Evolutionary conservation across 2,888 invertebrate species (phyloP).

Genomic region (Archips xylosteana): DNA sequence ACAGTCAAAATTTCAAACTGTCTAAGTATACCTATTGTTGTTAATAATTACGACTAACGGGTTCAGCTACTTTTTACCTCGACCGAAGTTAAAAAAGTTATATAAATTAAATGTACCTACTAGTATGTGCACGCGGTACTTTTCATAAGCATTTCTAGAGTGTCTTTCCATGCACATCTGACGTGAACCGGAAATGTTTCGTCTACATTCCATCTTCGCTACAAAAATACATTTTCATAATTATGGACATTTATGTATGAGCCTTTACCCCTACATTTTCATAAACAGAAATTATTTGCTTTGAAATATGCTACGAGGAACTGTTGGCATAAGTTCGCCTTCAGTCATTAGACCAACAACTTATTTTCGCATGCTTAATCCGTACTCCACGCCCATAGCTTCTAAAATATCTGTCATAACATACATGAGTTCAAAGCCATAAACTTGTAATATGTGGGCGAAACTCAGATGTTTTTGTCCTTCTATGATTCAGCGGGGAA

Average conservation of each 20-base stretch:
- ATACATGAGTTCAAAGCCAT: constrained; percentile 6
- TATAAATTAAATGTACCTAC: no score
- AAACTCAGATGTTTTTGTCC: constrained; percentile 29
- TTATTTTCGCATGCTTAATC: background rate
- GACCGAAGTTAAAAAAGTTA: no score
- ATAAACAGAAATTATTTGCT: background rate
- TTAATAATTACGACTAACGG: no score
- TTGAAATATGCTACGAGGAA: background rate
- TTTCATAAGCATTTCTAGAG: background rate
- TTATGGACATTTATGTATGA: background rate
- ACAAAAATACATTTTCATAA: background rate
- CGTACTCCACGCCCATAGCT: background rate
- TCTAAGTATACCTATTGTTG: no score
- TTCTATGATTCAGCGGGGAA: constrained; percentile 42
- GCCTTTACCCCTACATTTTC: background rate
- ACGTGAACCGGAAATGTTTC: background rate
- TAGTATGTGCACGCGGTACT: background rate
- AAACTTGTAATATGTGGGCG: constrained; percentile 18
- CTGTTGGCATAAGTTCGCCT: background rate
- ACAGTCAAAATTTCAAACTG: no score
- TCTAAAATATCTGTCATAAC: background rate
- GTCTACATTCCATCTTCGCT: background rate
- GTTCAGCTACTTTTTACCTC: no score
- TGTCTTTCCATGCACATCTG: background rate
- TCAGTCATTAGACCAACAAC: background rate